Percentiles rank a stretch among this genome's conserved stretches.
Conservation (phyloP, 2,888 invertebrate genomes). For the Agrotis puta region DNA sequence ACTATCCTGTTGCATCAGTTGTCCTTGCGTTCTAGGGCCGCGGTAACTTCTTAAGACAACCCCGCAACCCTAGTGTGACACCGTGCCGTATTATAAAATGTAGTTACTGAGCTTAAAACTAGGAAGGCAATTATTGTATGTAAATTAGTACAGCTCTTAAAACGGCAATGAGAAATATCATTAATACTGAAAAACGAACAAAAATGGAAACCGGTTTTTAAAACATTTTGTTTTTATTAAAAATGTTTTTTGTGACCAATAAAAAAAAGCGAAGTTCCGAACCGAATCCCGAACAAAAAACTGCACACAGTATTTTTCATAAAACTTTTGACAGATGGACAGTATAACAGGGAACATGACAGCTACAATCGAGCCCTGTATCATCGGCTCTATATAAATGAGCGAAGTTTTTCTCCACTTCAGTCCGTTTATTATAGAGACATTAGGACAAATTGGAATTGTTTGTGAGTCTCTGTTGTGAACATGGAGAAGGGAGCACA, state of each 20-base stretch:
- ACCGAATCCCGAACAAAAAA: constrained; percentile 26
- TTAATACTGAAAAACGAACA: no score
- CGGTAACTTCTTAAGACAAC: no score
- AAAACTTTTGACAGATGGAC: constrained; percentile 49
- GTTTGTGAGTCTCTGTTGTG: constrained; percentile 53
- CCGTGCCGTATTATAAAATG: no score
- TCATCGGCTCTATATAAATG: constrained; percentile 61
- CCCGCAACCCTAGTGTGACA: no score
- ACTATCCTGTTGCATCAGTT: no score
- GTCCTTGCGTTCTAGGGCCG: no score
- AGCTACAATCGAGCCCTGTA: constrained; percentile 49
- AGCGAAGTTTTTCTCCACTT: constrained; percentile 60
- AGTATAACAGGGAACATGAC: constrained; percentile 34
- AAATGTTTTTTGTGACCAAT: not conserved
- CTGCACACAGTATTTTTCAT: constrained; percentile 35
- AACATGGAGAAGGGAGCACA: constrained; percentile 1
- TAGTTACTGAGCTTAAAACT: no score
- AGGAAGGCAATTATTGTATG: no score
- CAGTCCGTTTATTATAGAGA: constrained; percentile 65
- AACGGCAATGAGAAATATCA: no score
- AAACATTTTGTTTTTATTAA: no score
- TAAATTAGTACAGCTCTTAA: no score
- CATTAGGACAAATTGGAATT: constrained; percentile 68
- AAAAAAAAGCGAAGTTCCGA: constrained; percentile 25
- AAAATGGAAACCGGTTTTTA: no score